Evolutionary conservation across 2,888 invertebrate species (phyloP), one percentile per base, ranked within the genome.

Genomic region (Elgonia sp.): DNA sequence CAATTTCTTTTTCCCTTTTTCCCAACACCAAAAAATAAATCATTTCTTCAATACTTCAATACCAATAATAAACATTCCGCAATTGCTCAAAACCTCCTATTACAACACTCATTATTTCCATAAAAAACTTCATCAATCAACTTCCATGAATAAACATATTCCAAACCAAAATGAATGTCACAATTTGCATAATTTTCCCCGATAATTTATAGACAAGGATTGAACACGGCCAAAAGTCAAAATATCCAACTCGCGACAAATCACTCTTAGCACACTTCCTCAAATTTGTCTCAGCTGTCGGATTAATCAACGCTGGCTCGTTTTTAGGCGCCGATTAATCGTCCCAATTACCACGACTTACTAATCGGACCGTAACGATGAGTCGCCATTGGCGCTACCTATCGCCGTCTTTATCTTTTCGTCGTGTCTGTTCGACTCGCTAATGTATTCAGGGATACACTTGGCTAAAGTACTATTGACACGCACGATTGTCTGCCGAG

Each of bases 401-500:
- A 81, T 87, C 81, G 77, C 10, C 40, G 73, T 76, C 77, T 84
- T 82, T 72, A 82, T 81, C 82, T 57, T 40, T 18, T 72, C 29
- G 62, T 88, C 87, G 87, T 88, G 87, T 84, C 87, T 72, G 70
- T 21, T 46, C 63, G 75, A 63, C 55, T 14, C 84, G 82, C 57
- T 87, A 87, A 87, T 87, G 84, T 76, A 84, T 87, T 84, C 84
- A 79, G 84, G 79, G 79, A 84, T 82, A 82, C 73, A 82, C 81
- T 77, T 60, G 76, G 84, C 29, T 72, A 85, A 85, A 85, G 85
- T 80, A 83, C 86, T 86, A 88, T 88, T 88, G 86, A 86, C 88
- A 88, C 88, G 88, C 85, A 86, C 88, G 88, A 88, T 88, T 86
- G 88, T 86, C 86, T 81, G 83, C 72, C 84, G 72, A 60, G 50